Percentiles rank a stretch among this genome's conserved stretches.
phyloP scores from a whole-genome alignment of 2,113 vertebrate species.

The Naja naja region DNA sequence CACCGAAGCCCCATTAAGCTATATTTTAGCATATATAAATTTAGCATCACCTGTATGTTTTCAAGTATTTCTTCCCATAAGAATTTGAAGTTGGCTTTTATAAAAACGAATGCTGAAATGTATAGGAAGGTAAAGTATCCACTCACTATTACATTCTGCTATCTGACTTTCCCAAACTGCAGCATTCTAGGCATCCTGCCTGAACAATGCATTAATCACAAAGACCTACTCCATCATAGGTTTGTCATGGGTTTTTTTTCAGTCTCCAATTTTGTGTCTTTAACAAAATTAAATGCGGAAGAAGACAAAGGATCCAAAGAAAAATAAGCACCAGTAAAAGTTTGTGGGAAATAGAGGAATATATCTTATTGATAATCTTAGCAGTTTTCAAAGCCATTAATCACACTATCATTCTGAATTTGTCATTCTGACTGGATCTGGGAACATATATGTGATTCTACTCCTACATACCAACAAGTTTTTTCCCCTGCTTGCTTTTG shows the following conservation, averaged over 20 bases:
- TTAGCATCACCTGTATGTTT: not conserved
- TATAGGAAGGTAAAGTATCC: not conserved
- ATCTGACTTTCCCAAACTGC: not conserved
- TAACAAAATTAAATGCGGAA: not conserved
- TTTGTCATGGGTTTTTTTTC: not conserved
- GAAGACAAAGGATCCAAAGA: not conserved
- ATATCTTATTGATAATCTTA: not conserved
- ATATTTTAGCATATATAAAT: not conserved
- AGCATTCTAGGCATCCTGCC: not conserved
- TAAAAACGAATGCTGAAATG: not conserved
- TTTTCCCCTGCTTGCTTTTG: not conserved
- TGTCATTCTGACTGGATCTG: not conserved
- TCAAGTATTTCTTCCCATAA: not conserved
- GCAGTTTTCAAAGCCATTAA: not conserved
- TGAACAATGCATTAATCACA: not conserved
- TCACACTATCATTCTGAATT: not conserved
- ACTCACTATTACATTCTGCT: not conserved
- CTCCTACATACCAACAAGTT: not conserved
- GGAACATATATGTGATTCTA: not conserved
- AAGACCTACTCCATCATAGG: not conserved
- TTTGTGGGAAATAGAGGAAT: not conserved
- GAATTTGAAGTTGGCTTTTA: not conserved
- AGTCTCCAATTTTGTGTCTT: not conserved
- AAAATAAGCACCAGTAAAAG: not conserved
- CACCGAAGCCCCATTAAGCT: not conserved